These are phyloP conservation scores for Lucinisca nassula DNA, from an alignment of 2,888 invertebrate species.

Conservation along the genomic window DNA sequence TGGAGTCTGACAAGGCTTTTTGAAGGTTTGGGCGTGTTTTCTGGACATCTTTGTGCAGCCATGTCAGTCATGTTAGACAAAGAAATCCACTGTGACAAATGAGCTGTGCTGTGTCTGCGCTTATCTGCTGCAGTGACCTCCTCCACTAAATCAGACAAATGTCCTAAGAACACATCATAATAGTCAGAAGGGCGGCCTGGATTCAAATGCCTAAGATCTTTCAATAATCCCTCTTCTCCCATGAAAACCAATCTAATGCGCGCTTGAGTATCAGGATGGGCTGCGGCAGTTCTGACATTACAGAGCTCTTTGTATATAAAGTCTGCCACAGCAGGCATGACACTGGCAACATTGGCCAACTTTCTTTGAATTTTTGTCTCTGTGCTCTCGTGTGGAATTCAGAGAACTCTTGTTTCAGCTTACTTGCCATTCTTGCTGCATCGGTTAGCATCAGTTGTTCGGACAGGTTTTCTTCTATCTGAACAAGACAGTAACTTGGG, in stretches of 20 bases:
- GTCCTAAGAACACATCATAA: constrained; percentile 54
- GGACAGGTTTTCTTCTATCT: too few species aligned
- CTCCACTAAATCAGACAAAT: constrained; percentile 28
- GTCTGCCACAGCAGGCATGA: constrained; percentile 41
- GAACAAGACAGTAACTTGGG: too few species aligned
- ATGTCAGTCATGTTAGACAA: constrained; percentile 47
- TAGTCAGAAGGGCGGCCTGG: constrained; percentile 44
- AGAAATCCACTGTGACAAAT: constrained; percentile 51
- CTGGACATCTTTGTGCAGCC: constrained; percentile 47
- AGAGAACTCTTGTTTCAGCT: constrained; percentile 17
- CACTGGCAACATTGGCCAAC: constrained; percentile 29
- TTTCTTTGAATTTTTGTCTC: constrained; percentile 30
- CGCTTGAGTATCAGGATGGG: constrained; percentile 52
- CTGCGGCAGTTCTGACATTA: constrained; percentile 38
- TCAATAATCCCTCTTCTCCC: constrained; percentile 44
- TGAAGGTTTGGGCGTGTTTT: constrained; percentile 58
- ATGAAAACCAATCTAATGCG: constrained; percentile 51
- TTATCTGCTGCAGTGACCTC: constrained; percentile 59
- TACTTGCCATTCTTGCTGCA: constrained; percentile 33
- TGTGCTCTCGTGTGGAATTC: constrained; percentile 63
- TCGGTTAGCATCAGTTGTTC: constrained; percentile 39
- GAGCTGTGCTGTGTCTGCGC: constrained; percentile 38
- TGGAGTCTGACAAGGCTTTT: constrained; percentile 62
- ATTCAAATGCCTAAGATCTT: constrained; percentile 53
- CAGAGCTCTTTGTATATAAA: constrained; percentile 57